Conservation (phyloP, 2,888 invertebrate species). For the Julus scandinavius region DNA sequence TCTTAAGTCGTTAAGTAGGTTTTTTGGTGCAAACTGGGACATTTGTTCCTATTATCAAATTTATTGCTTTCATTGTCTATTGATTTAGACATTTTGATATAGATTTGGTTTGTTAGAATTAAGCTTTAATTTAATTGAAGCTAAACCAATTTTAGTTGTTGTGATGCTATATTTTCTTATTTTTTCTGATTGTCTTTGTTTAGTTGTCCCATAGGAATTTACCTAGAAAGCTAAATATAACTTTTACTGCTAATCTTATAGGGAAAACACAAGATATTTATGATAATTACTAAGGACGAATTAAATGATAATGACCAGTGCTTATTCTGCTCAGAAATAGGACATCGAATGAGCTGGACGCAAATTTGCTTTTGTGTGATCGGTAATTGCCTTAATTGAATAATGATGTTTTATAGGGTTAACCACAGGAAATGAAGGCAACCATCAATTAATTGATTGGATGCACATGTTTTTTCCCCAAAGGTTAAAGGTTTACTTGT, state of each 20-base stretch:
- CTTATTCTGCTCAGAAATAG: not conserved
- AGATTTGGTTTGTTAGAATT: too few species aligned
- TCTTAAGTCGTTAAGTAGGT: too few species aligned
- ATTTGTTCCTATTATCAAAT: too few species aligned
- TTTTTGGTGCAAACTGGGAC: too few species aligned
- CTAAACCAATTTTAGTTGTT: too few species aligned
- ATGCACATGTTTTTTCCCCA: not conserved
- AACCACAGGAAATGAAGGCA: not conserved
- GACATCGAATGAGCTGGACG: not conserved
- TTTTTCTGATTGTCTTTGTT: too few species aligned
- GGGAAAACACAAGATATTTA: not conserved
- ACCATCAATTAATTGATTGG: slow-evolving; percentile 27
- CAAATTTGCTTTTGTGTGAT: slow-evolving; percentile 37
- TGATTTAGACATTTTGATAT: too few species aligned
- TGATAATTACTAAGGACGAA: not conserved
- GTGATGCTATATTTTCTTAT: too few species aligned
- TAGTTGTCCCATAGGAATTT: too few species aligned
- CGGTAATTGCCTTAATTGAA: slow-evolving; percentile 35
- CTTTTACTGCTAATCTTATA: not conserved
- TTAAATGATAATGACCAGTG: slow-evolving; percentile 6
- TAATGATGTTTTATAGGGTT: not conserved
- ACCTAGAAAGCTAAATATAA: not conserved
- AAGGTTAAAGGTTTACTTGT: not conserved
- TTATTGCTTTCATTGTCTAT: too few species aligned
- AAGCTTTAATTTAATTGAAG: too few species aligned